Evolutionary conservation across 1,140 invertebrate species (phyloP).

Genomic region (Galendromus occidentalis): DNA sequence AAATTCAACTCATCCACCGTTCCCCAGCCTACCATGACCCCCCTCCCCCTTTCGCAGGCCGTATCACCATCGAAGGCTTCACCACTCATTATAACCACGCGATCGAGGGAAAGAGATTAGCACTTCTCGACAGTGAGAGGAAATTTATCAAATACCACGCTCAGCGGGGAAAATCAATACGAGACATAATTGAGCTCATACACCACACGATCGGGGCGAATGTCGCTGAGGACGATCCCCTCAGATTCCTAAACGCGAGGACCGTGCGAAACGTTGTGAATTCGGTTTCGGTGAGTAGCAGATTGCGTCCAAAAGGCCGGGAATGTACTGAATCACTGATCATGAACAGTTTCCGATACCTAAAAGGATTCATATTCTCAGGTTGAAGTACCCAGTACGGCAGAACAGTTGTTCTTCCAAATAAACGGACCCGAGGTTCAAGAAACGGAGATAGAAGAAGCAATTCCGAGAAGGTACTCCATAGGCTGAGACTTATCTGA

Average conservation of each 20-base stretch:
- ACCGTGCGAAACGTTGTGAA: neutral
- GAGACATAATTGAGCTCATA: neutral
- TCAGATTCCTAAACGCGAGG: neutral
- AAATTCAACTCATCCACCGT: neutral
- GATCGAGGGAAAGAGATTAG: neutral
- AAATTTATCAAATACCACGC: constrained; percentile 4
- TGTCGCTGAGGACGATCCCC: neutral
- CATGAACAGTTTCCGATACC: no score
- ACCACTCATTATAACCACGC: constrained; percentile 2
- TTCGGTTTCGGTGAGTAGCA: neutral
- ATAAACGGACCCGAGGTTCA: no score
- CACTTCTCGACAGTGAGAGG: neutral
- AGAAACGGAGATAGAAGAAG: no score
- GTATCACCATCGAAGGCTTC: neutral
- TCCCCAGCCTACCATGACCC: neutral
- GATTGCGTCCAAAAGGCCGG: neutral
- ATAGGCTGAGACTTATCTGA: no score
- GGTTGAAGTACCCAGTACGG: no score
- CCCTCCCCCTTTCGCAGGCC: neutral
- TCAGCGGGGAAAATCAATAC: neutral
- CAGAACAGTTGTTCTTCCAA: no score
- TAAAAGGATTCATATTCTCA: no score
- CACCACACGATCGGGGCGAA: neutral
- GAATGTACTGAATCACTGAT: no score
- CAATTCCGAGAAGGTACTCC: no score